Percentiles rank a stretch among this genome's conserved stretches.
Conservation (phyloP, 2,797 vertebrate species). For the Dryobates pubescens region DNA sequence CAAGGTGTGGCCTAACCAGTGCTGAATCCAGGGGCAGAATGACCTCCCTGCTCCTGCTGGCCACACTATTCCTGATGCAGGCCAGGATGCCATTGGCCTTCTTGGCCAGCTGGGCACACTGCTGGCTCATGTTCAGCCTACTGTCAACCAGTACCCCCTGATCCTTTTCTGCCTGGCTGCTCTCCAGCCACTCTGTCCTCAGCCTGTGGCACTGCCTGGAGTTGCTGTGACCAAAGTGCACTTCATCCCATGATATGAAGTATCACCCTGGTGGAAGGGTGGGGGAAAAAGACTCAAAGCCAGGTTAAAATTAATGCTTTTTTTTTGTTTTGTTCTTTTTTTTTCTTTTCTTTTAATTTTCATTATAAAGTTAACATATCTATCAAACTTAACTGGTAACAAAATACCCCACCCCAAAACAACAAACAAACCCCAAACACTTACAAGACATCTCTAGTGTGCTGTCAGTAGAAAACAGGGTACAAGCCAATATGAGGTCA, state of each 20-base stretch:
- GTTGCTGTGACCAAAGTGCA: no score
- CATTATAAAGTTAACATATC: conserved; percentile 92
- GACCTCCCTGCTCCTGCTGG: no score
- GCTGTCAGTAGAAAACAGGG: conserved; percentile 83
- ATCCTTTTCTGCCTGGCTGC: no score
- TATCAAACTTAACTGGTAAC: conserved; percentile 83
- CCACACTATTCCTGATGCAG: no score
- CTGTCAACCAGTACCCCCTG: no score
- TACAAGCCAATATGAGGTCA: conserved; percentile 82
- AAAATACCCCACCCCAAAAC: not conserved
- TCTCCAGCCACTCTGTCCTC: no score
- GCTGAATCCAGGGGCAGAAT: no score
- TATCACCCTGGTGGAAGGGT: rapidly evolving
- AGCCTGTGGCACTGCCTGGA: no score
- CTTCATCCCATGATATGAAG: rapidly evolving
- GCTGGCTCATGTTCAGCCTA: no score
- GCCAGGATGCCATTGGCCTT: no score
- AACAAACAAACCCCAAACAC: conserved; percentile 54
- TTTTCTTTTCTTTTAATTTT: conserved; percentile 79
- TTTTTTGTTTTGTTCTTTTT: not conserved
- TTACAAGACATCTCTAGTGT: conserved; percentile 78
- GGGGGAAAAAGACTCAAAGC: not conserved
- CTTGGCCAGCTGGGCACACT: no score
- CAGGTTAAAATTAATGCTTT: conserved; percentile 63
- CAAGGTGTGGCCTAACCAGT: no score